Conservation (phyloP, 2,797 vertebrate genomes). For the Cephalopachus bancanus region DNA sequence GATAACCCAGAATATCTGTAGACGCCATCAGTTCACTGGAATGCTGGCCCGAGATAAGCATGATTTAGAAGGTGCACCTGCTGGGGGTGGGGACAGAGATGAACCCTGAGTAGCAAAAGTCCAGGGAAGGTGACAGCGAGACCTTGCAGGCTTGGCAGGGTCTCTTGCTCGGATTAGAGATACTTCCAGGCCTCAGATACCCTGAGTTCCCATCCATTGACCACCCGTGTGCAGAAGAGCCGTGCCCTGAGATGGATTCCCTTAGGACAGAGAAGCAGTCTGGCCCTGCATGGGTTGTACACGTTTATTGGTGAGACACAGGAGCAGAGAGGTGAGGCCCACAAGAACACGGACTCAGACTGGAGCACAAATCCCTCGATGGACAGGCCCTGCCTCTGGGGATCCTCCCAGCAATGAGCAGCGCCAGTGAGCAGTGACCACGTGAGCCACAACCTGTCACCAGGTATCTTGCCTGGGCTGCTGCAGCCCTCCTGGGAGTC, state of each 20-base stretch:
- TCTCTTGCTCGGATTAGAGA: neutral
- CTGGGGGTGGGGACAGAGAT: neutral
- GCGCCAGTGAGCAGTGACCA: neutral
- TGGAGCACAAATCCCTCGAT: neutral
- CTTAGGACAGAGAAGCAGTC: conserved; percentile 27
- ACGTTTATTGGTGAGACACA: conserved; percentile 65
- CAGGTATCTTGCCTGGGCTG: neutral
- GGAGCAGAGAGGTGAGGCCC: neutral
- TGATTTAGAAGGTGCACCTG: neutral
- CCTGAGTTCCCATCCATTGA: neutral
- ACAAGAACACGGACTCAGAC: neutral
- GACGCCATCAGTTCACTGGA: neutral
- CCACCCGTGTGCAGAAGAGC: neutral
- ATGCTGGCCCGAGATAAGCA: neutral
- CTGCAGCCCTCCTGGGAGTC: neutral
- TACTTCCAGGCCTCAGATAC: neutral
- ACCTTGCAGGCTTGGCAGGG: neutral
- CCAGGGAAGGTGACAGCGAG: neutral
- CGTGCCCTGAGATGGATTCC: neutral
- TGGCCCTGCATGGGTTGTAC: neutral
- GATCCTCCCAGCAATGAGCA: neutral
- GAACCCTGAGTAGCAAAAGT: neutral
- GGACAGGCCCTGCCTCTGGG: neutral
- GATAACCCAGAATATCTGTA: neutral
- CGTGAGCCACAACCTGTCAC: neutral